A percentile compares a stretch with the other conserved stretches of the same genome.
phyloP scores from a whole-genome alignment of 2,888 invertebrate species.

The Phrixothrix hirtus region DNA sequence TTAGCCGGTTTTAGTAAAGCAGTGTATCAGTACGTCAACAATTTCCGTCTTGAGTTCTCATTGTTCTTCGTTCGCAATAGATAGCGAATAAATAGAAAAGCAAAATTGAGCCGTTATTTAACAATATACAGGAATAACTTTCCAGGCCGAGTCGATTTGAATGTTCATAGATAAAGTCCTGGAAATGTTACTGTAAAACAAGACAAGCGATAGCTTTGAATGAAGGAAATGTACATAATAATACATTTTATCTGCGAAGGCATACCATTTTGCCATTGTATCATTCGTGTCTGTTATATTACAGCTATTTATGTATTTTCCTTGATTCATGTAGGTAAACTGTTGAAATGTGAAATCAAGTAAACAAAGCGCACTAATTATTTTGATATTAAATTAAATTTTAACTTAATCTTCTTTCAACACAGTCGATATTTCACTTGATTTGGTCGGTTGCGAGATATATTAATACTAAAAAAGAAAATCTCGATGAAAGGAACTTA shows the following conservation, averaged over 20 bases:
- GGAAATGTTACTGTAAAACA: conserved; percentile 34
- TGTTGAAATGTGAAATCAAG: too few relatives aligned
- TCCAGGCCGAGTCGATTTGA: conserved; percentile 38
- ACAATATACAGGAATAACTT: conserved; percentile 32
- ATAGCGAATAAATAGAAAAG: conserved; percentile 26
- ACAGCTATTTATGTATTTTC: not conserved
- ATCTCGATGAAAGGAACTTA: too few relatives aligned
- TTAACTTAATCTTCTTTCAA: too few relatives aligned
- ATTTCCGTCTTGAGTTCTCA: conserved; percentile 20
- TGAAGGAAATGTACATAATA: conserved; percentile 37
- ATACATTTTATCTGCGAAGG: conserved; percentile 37
- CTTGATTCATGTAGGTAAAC: too few relatives aligned
- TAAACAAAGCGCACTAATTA: too few relatives aligned
- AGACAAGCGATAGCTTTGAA: conserved; percentile 34
- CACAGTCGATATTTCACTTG: too few relatives aligned
- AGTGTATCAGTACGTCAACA: conserved; percentile 27
- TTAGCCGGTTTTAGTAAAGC: too few relatives aligned
- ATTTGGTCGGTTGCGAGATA: too few relatives aligned
- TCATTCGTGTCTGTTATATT: conserved; percentile 17
- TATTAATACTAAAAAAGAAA: too few relatives aligned
- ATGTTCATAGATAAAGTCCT: conserved; percentile 38
- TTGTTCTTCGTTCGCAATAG: conserved; percentile 17
- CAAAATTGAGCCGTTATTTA: conserved; percentile 26
- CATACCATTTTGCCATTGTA: conserved; percentile 21
- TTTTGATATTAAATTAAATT: too few relatives aligned